Base-by-base conservation (phyloP, 2,113 vertebrate genomes). In the Prochilodus magdalenae region DNA sequence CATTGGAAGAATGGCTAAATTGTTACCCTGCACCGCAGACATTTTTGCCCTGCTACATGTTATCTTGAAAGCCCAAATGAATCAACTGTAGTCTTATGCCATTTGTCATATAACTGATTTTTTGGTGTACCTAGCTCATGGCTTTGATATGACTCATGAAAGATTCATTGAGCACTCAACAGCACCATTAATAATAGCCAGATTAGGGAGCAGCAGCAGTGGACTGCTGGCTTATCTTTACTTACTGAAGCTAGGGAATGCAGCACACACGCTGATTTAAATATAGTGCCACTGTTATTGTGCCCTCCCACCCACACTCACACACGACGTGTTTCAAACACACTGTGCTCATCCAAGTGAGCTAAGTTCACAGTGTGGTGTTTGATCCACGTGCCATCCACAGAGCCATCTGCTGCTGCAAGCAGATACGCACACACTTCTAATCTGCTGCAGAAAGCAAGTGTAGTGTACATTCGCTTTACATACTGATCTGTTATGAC, bases 351-450 rank as follows among this genome's bases (percentile, higher is more conserved):
- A 84, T 51, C 57, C 63, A 60, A 84, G 63, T 69, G 62, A 74
- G 80, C 63, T 67, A 51, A 62, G 33, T 69, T 60, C 57, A 84
- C 40, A 49, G 24, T 60, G 1, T 47, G 66, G 40, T 57, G 57
- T 72, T 53, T 53, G 29, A 70, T 65, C 73, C 78, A 84, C 73
- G 73, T 84, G 78, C 77, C 71, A 47, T 79, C 63, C 27, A 62
- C 36, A 80, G 69, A 73, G 60, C 83, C 66, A 81, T 84, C 83
- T 84, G 77, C 77, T 63, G 63, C 65, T 51, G n/a, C 49, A 59
- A 20, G 44, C 30, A 16, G 53, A 60, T 40, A 71, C 30, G 10
- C 40, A 75, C 65, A 53, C 71, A 36, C 15, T 29, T 65, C 26
- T 65, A 27, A 73, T 78, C 16, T 47, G 47, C 63, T 70, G 67